Evolutionary conservation across 2,113 vertebrate species (phyloP), one percentile per base, ranked within the genome.

Genomic region (Periophthalmodon schlosseri): DNA sequence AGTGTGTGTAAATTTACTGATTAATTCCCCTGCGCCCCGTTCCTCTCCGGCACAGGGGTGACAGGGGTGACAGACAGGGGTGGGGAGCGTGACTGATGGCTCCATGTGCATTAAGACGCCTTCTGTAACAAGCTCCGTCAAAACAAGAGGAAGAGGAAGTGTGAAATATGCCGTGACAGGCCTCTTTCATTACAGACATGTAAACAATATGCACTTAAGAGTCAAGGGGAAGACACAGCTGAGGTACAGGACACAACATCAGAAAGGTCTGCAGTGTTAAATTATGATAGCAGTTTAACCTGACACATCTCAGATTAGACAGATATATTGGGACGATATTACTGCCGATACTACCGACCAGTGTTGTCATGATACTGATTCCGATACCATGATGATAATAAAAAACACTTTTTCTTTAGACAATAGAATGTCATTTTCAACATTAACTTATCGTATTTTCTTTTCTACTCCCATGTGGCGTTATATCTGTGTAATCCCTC

Each of bases 171-270:
- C 18, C 60, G 2, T 28, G 23, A 3, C 73, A 54, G 46, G 15
- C 16, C 49, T 67, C 23, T 47, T 81, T 72, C 69, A 61, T 66
- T 54, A 63, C 13, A 52, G 47, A 56, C 52, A 10, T 56, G 52
- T 9, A 56, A 56, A 56, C 20, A 56, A 56, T 56, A 2, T 21
- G 52, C 52, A 21, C n/a, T 56, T 20, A 11, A 9, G 52, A 56
- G 52, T 20, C 20, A 56, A 21, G 52, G 6, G 52, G 8, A 21
- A n/a, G 4, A n/a, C 8, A 21, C 52, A 21, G 52, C n/a, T 56
- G 5, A 15, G 49, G 1, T 21, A 21, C 6, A 56, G 52, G 52
- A 56, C 20, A 21, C 2, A 10, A 56, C 52, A 56, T 9, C n/a
- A 7, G 3, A 0, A 21, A n/a, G 18, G 52, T 52, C 18, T 56